Base-by-base conservation (phyloP, 2,888 invertebrate genomes). In the Papilio elwesi region DNA sequence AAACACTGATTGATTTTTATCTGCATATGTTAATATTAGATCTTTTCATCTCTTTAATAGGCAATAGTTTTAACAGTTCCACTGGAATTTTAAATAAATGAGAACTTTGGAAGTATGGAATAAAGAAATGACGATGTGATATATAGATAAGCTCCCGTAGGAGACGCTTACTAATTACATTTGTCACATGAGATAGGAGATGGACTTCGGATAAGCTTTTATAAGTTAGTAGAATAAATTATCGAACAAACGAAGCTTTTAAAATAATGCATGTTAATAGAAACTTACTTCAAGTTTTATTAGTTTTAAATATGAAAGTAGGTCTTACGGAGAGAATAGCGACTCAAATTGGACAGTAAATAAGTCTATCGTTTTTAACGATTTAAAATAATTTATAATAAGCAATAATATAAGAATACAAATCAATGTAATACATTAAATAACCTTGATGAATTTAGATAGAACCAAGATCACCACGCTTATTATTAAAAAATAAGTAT, bases 1-100 rank as follows among this genome's bases (percentile, higher is more conserved):
- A 73, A 73, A 70, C 36, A 70, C 68, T 66, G 52, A 66, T 66
- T 59, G 52, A 70, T 73, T 62, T 53, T 73, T 66, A 73, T 70
- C 73, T 66, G 47, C 70, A 70, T 73, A 73, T 73, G 57, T 52
- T 71, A 70, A 70, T 73, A 70, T 73, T 65, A 64, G 38, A 62
- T 66, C 70, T 66, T 65, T 66, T 70, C 57, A 73, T 73, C 70
- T 73, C 51, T 53, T 48, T 73, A 66, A 73, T 66, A 73, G 73
- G 57, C 57, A 52, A 65, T 69, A 65, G 49, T 62, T 55, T 73
- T 59, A 69, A 70, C 59, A 52, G 70, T 66, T 62, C 69, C 48
- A 67, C 62, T 53, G 53, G 70, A 67, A 70, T 73, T 70, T 70
- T 73, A 62, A 70, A 73, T 73, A 53, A 52, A 49, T 62, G 49